phyloP scores from a whole-genome alignment of 2,113 vertebrate species.

The Australoheros scitulus region DNA sequence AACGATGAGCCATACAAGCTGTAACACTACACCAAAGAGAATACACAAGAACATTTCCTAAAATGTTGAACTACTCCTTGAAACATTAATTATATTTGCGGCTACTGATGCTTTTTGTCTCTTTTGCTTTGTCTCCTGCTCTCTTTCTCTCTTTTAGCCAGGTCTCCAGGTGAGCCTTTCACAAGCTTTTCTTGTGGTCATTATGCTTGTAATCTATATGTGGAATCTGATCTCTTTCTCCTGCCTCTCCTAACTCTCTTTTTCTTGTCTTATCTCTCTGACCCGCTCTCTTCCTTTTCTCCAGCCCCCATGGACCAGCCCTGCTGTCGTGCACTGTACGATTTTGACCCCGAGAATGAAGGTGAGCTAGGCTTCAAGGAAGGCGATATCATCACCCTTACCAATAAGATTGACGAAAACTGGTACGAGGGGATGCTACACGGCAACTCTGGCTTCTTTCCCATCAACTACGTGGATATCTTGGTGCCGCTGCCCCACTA shows the following conservation, averaged over 20 bases:
- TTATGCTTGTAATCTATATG: constrained; percentile 2
- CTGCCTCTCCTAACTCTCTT: neutral
- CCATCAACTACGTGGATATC: constrained; percentile 98
- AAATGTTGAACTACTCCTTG: constrained; percentile 29
- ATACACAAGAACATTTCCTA: neutral
- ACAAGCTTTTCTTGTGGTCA: constrained; percentile 28
- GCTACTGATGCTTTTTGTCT: constrained; percentile 40
- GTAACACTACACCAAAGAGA: neutral
- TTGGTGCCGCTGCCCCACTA: constrained; percentile 95
- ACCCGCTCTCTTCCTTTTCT: no score
- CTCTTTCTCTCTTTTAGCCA: constrained; percentile 57
- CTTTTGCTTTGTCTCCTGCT: constrained; percentile 20
- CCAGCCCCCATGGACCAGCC: constrained; percentile 94
- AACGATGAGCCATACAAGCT: neutral
- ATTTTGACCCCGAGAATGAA: constrained; percentile 98
- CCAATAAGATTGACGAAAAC: constrained; percentile 98
- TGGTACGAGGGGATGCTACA: constrained; percentile 98
- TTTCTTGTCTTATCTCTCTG: neutral
- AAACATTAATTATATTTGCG: neutral
- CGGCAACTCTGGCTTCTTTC: constrained; percentile 98
- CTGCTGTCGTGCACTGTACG: constrained; percentile 94
- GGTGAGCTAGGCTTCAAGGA: constrained; percentile 98
- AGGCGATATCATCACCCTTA: constrained; percentile 96
- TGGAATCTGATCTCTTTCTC: neutral
- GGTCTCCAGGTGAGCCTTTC: constrained; percentile 76